A percentile compares a stretch with the other conserved stretches of the same genome.
Evolutionary conservation across 2,888 invertebrate species (phyloP).

Genomic region (Drosophila subquinaria): DNA sequence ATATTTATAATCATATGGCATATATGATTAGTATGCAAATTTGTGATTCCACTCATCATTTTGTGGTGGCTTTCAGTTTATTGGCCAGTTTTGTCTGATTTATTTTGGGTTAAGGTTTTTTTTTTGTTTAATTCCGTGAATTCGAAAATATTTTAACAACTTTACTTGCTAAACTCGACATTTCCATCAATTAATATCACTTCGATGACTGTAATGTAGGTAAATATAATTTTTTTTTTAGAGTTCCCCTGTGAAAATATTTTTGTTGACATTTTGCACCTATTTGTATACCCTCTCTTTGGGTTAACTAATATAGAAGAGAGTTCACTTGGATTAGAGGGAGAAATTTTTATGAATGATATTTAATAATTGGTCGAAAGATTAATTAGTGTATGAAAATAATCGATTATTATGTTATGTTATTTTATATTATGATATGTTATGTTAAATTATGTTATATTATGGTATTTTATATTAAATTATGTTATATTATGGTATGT

Average conservation of each 20-base stretch:
- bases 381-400: neutral
- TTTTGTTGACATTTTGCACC: neutral
- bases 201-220: neutral
- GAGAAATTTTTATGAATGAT: neutral
- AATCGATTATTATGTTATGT: neutral
- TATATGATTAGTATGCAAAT: slow-evolving; percentile 30
- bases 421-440: too few species aligned
- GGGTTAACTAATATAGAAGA: neutral
- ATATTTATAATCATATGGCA: neutral
- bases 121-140: neutral
- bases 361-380: neutral
- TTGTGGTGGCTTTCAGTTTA: slow-evolving; percentile 18
- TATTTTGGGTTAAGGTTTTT: slow-evolving; percentile 6
- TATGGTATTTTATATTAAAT: too few species aligned
- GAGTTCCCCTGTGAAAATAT: neutral
- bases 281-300: neutral
- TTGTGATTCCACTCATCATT: slow-evolving; percentile 16
- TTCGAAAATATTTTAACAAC: neutral
- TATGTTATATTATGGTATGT: too few species aligned
- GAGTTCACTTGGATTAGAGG: too few species aligned
- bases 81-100: slow-evolving; percentile 28
- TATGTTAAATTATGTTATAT: too few species aligned
- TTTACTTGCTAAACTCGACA: neutral
- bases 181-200: neutral
- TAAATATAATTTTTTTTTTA: neutral